Evolutionary conservation across 2,797 vertebrate genomes (phyloP).

Genomic region (Notolepis coatsorum): DNA sequence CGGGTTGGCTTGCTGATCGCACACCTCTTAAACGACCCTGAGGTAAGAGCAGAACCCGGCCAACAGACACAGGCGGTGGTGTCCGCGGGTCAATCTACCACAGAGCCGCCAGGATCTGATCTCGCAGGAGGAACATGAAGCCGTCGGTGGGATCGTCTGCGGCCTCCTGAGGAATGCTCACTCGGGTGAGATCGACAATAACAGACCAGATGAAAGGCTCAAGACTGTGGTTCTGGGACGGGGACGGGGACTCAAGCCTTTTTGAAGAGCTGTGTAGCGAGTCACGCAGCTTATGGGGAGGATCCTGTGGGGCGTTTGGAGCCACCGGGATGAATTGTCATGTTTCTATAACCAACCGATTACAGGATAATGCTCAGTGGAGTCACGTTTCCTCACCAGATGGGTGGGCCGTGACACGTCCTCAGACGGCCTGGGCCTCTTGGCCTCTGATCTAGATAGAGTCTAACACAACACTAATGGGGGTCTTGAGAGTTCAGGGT

Average conservation of each 20-base stretch:
- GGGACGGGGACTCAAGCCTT: too few relatives aligned
- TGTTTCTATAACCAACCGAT: too few relatives aligned
- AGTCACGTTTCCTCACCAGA: background rate
- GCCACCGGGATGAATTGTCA: constrained; percentile 24
- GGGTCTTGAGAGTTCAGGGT: background rate
- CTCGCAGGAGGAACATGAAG: constrained; percentile 8
- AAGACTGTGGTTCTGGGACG: constrained; percentile 18
- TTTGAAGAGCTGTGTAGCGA: constrained; percentile 32
- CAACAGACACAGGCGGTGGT: constrained; percentile 3
- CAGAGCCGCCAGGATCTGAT: constrained; percentile 34
- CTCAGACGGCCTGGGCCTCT: background rate
- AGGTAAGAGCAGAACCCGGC: constrained; percentile 12
- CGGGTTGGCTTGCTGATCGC: background rate
- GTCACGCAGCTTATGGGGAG: constrained; percentile 42
- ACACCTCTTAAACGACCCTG: constrained; percentile 14
- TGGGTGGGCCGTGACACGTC: background rate
- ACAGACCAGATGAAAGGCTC: constrained; percentile 59
- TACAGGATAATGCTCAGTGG: background rate
- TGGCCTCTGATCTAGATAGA: constrained; percentile 14
- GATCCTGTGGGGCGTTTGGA: constrained; percentile 40
- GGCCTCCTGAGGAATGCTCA: constrained; percentile 26
- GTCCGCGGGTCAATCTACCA: constrained; percentile 9
- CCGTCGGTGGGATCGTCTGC: constrained; percentile 27
- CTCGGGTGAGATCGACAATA: constrained; percentile 50
- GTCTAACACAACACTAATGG: constrained; percentile 5